Evolutionary conservation across 2,888 invertebrate genomes (phyloP).

Genomic region (Synergus japonicus): DNA sequence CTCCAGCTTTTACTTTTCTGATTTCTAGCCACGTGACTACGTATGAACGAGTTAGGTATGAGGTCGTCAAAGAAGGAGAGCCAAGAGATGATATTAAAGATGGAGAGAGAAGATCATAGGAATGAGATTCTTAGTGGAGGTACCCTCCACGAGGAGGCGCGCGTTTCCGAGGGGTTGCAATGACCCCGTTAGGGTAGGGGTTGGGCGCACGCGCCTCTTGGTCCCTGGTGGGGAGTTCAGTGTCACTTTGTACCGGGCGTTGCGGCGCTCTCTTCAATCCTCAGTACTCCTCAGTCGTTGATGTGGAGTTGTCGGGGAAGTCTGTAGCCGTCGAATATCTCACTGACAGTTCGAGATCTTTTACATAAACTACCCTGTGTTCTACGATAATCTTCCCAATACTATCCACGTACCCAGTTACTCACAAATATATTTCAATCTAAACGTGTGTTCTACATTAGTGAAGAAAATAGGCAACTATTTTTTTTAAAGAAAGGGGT

Average conservation of each 20-base stretch:
- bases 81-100: slow-evolving; percentile 34
- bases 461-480: background rate
- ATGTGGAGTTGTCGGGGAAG: slow-evolving; percentile 65
- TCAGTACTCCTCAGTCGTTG: slow-evolving; percentile 66
- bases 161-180: slow-evolving; percentile 57
- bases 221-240: slow-evolving; percentile 54
- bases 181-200: slow-evolving; percentile 42
- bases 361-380: background rate
- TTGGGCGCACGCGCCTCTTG: slow-evolving; percentile 59
- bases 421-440: background rate
- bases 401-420: background rate
- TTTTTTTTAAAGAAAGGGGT: background rate
- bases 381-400: background rate
- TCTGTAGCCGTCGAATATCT: slow-evolving; percentile 37
- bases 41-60: slow-evolving; percentile 26
- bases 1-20: slow-evolving; percentile 28
- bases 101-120: slow-evolving; percentile 16
- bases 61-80: slow-evolving; percentile 26
- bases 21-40: slow-evolving; percentile 33
- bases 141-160: slow-evolving; percentile 62
- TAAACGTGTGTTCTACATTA: background rate
- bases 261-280: slow-evolving; percentile 64
- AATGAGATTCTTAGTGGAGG: slow-evolving; percentile 52
- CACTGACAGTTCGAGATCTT: background rate
- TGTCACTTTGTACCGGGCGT: slow-evolving; percentile 75